Percentiles rank a stretch among this genome's conserved stretches.
phyloP scores from a whole-genome alignment of 64 coral and sea anemone species.

The Trachythela sp. region DNA sequence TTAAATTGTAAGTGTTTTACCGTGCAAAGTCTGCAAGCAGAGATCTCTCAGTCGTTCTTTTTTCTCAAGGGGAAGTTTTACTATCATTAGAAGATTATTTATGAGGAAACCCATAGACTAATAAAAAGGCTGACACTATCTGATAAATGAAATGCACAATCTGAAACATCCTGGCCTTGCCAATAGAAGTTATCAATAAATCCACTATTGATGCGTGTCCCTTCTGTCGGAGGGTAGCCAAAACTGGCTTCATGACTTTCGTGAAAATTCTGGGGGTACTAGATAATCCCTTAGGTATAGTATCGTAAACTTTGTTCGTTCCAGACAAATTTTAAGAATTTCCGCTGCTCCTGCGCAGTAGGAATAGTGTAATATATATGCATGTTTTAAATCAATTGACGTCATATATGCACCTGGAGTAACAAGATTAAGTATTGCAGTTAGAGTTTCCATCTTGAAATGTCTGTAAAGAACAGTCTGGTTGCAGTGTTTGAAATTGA shows the following conservation, averaged over 20 bases:
- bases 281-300: constrained; percentile 39
- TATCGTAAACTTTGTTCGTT: background rate
- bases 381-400: constrained; percentile 54
- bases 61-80: background rate
- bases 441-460: constrained; percentile 54
- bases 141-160: too few relatives aligned
- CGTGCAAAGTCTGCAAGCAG: background rate
- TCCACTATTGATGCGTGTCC: constrained; percentile 24
- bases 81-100: constrained; percentile 31
- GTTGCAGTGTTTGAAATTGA: constrained; percentile 63
- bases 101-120: constrained; percentile 38
- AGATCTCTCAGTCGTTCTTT: too few relatives aligned
- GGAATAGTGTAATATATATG: constrained; percentile 50
- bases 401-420: too few relatives aligned
- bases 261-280: constrained; percentile 56
- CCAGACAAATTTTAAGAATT: constrained; percentile 45
- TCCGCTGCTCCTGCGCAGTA: constrained; percentile 44
- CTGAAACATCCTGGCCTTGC: too few relatives aligned
- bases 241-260: constrained; percentile 35
- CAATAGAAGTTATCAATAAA: constrained; percentile 45
- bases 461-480: constrained; percentile 43
- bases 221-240: constrained; percentile 27
- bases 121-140: background rate
- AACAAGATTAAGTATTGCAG: constrained; percentile 35
- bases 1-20: background rate